Conservation (phyloP, 2,888 invertebrate genomes). For the Andrena fulva region DNA sequence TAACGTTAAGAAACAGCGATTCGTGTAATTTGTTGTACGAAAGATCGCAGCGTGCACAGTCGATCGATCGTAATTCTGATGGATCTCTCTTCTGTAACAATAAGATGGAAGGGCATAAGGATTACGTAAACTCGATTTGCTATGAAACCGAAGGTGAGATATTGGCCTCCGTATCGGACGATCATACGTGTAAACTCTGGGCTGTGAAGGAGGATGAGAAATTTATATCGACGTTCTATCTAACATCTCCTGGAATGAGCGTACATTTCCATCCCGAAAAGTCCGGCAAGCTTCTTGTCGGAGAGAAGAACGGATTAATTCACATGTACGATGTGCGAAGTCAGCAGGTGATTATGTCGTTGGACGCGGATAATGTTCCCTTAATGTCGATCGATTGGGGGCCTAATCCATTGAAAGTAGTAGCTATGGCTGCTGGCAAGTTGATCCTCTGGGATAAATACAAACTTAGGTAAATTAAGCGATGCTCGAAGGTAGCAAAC, state of each 20-base stretch:
- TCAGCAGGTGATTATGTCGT: slow-evolving; percentile 88
- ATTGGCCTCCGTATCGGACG: slow-evolving; percentile 91
- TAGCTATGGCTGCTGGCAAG: slow-evolving; percentile 89
- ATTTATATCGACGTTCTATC: slow-evolving; percentile 87
- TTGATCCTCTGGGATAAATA: slow-evolving; percentile 89
- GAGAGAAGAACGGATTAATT: slow-evolving; percentile 91
- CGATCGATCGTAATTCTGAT: slow-evolving; percentile 1
- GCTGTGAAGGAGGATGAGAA: slow-evolving; percentile 85
- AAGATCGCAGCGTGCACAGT: too few species aligned
- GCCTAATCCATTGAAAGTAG: slow-evolving; percentile 87
- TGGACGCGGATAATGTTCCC: slow-evolving; percentile 88
- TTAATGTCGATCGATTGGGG: slow-evolving; percentile 91
- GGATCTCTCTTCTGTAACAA: slow-evolving; percentile 32
- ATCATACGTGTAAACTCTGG: slow-evolving; percentile 91
- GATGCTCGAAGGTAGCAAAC: neutral
- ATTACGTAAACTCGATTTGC: slow-evolving; percentile 89
- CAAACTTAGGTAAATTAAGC: slow-evolving; percentile 86
- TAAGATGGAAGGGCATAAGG: slow-evolving; percentile 88
- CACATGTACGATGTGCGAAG: slow-evolving; percentile 90
- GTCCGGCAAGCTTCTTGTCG: slow-evolving; percentile 89
- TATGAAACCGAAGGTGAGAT: slow-evolving; percentile 90
- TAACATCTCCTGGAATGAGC: slow-evolving; percentile 89
- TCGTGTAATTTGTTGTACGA: neutral
- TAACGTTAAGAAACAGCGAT: slow-evolving; percentile 60
- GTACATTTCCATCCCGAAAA: slow-evolving; percentile 90